Percentiles rank a stretch among this genome's conserved stretches.
phyloP scores from a whole-genome alignment of 1,140 invertebrate genomes.

The Heterodera schachtii region DNA sequence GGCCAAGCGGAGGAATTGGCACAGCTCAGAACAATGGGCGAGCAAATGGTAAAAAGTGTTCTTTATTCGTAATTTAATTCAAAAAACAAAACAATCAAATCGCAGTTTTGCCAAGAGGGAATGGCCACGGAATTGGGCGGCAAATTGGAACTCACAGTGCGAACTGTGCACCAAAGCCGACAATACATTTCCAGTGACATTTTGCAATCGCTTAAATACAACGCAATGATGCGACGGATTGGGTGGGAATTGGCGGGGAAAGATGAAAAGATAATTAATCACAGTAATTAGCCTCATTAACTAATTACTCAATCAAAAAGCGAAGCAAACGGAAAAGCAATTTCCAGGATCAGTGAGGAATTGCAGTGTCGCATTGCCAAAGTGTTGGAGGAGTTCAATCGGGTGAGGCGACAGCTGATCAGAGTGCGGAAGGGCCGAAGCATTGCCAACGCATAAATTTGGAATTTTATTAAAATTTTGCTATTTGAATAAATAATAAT shows the following conservation, averaged over 20 bases:
- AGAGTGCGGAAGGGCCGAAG: too few relatives aligned
- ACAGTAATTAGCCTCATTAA: too few relatives aligned
- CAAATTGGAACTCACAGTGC: conserved; percentile 2
- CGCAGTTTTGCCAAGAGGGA: neutral
- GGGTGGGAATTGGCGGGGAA: neutral
- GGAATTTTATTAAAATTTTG: too few relatives aligned
- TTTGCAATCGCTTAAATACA: conserved; percentile 22
- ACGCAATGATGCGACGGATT: conserved; percentile 16
- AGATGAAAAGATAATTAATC: neutral
- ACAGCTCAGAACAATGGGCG: neutral
- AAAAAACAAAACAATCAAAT: neutral
- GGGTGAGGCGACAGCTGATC: conserved; percentile 17
- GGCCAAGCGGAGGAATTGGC: conserved; percentile 1
- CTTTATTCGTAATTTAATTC: too few relatives aligned
- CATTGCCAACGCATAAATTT: too few relatives aligned
- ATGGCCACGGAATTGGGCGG: conserved; percentile 3
- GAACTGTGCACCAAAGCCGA: conserved; percentile 12
- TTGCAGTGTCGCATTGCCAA: conserved; percentile 22
- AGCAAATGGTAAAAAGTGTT: neutral
- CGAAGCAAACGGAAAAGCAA: too few relatives aligned
- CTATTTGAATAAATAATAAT: too few relatives aligned
- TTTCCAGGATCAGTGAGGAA: conserved; percentile 4
- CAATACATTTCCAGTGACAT: conserved; percentile 5
- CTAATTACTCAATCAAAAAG: too few relatives aligned
- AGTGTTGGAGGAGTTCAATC: conserved; percentile 25